Evolutionary conservation across 2,113 vertebrate species (phyloP), one percentile per base, ranked within the genome.

Genomic region (Illadopsis cleaveri): DNA sequence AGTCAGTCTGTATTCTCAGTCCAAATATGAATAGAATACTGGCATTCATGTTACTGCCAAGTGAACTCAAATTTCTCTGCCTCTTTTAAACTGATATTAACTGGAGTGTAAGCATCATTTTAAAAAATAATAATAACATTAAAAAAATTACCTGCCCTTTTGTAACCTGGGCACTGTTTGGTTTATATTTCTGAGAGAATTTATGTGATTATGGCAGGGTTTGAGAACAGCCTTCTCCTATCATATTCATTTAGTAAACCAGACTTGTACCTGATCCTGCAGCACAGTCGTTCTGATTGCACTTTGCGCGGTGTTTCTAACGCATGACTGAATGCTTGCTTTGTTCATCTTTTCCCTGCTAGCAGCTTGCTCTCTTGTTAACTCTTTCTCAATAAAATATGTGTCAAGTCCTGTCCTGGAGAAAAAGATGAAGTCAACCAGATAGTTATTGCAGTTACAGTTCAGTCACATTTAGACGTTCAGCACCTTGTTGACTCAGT

Each of bases 401-500:
- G 73, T 76, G 92, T 96, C 91, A 86, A 93, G 69, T 79, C 79
- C 89, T 89, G 35, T 96, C 77, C 92, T 79, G 82, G 69, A 87
- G 60, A 76, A 77, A 80, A 85, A 87, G 82, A 51, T 92, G 75
- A 97, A 94, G 91, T 86, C 91, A 92, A 86, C 92, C 94, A 88
- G 93, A 90, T 81, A 77, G 93, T 86, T 94, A 84, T 96, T 97
- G 93, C 86, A 90, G 93, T 93, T 92, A 78, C 79, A 94, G 81
- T 95, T 84, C 73, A 44, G 84, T 93, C 97, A 96, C 87, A 35
- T 93, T 96, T 91, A 92, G 91, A 76, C 7, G 53, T 87, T 97
- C 44, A 12, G 76, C 85, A 96, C 89, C 95, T 94, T 98, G 98
- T 98, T 98, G 98, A 98, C 97, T 98, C 95, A 96, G 96, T 97